Base-by-base conservation (phyloP, 2,797 vertebrate genomes). In the Enteromius viviparus region DNA sequence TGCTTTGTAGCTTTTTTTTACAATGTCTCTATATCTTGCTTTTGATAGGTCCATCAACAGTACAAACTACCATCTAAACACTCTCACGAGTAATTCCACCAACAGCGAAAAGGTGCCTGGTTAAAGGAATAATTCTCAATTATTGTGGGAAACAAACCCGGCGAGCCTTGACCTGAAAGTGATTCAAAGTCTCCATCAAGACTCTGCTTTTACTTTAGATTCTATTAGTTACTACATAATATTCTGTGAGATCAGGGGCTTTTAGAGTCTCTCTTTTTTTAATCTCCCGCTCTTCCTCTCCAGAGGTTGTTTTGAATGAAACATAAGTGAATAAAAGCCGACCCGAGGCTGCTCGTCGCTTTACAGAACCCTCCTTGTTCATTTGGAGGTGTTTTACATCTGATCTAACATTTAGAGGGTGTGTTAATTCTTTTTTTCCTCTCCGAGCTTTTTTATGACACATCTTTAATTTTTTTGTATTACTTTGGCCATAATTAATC, bases 311-410 rank as follows among this genome's bases (percentile, higher is more conserved):
- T 83, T 83, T 81, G 81, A 88, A 77, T 86, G 81, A 81, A 87
- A 66, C 76, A 19, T 85, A 94, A 94, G 93, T 94, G 93, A 94
- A 94, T 93, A 93, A 93, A 94, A 94, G 94, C 91, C 90, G 89
- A 92, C 90, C 91, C 85, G 82, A 90, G 92, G 77, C 49, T 91
- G 89, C 92, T 90, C 89, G 90, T 85, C 83, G 77, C 89, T 92
- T 91, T 91, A 91, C 92, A 89, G 90, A 90, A 89, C 89, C 90
- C 89, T 92, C 90, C 92, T 92, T 92, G 91, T 93, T 94, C 90
- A 90, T 93, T 91, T 93, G 91, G 89, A 91, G 90, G 89, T 87
- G 87, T 83, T 91, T 93, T 94, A 86, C 89, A 92, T 93, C 92
- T 93, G 93, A 94, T 95, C 89, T 92, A 84, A 84, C 74, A 81